phyloP scores from a whole-genome alignment of 2,888 invertebrate genomes.

The Drymonia ruficornis region DNA sequence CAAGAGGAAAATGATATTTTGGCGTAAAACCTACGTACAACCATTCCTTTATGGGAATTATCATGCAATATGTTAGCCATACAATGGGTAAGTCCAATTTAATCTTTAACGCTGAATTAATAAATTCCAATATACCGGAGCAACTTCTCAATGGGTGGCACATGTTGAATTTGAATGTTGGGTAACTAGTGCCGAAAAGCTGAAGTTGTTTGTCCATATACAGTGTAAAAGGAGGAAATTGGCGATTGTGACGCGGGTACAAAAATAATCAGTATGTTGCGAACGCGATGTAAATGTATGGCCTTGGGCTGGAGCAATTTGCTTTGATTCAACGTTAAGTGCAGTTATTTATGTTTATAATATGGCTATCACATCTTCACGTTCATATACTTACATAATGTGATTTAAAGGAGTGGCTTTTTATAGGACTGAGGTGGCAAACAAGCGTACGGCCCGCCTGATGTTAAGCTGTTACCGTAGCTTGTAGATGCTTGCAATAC shows the following conservation, averaged over 20 bases:
- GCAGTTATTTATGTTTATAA: not conserved
- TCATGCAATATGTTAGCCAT: too few relatives aligned
- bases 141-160: not conserved
- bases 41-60: too few relatives aligned
- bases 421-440: too few relatives aligned
- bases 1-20: too few relatives aligned
- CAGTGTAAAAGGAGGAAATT: conserved; percentile 30
- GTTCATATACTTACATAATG: not conserved
- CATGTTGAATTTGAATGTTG: not conserved
- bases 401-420: too few relatives aligned
- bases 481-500: too few relatives aligned
- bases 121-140: too few relatives aligned
- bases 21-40: too few relatives aligned
- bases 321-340: not conserved
- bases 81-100: too few relatives aligned
- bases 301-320: conserved; percentile 20
- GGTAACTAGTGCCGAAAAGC: not conserved
- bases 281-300: conserved; percentile 25
- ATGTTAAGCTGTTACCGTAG: too few relatives aligned
- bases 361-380: not conserved
- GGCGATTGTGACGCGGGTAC: conserved; percentile 19
- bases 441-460: too few relatives aligned
- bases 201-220: conserved; percentile 8
- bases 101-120: too few relatives aligned
- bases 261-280: conserved; percentile 27